These are phyloP conservation scores for Metalampra italica DNA, from an alignment of 2,888 invertebrate genomes.

Conservation along the genomic window DNA sequence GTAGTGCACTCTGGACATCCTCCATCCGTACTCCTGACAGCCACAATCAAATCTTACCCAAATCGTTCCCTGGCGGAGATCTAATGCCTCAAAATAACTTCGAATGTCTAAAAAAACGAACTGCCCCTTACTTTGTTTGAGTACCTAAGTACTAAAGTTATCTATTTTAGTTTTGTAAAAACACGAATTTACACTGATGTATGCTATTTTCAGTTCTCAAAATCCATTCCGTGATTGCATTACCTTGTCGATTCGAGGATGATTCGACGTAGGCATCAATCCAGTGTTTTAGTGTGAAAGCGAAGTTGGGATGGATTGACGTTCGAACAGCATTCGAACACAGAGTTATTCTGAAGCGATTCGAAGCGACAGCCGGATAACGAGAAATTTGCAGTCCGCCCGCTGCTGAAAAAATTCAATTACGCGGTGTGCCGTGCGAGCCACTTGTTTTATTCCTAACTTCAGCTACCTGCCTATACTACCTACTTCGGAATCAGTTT, in stretches of 20 bases:
- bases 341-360: slow-evolving; percentile 30
- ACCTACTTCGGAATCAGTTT: no score
- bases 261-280: slow-evolving; percentile 13
- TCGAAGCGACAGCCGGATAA: slow-evolving; percentile 37
- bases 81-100: no score
- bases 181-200: no score
- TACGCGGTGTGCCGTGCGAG: neutral
- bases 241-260: slow-evolving; percentile 16
- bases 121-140: no score
- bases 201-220: neutral
- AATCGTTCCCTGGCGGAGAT: no score
- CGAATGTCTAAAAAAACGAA: no score
- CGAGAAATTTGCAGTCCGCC: slow-evolving; percentile 25
- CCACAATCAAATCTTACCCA: no score
- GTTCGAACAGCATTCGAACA: slow-evolving; percentile 22
- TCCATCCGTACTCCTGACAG: no score
- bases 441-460: neutral
- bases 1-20: no score
- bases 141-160: no score
- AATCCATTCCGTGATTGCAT: slow-evolving; percentile 20
- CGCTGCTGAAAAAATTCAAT: slow-evolving; percentile 2
- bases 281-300: slow-evolving; percentile 36
- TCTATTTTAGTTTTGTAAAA: no score
- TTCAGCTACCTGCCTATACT: neutral
- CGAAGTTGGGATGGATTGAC: slow-evolving; percentile 39